Base-by-base conservation (phyloP, 2,113 vertebrate genomes). In the Irena cyanogastra region DNA sequence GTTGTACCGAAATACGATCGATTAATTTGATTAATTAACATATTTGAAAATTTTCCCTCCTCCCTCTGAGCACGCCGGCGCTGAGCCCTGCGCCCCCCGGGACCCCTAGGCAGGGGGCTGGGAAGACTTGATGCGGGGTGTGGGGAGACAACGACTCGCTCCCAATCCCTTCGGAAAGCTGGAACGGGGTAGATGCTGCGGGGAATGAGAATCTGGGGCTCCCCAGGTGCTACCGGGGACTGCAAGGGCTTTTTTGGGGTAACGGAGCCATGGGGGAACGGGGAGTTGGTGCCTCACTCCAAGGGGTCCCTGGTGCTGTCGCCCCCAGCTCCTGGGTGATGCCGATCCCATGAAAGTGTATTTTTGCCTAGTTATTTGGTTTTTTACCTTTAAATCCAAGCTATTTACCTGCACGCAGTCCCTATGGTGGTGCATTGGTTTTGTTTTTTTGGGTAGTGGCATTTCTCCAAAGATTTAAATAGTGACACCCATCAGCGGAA, bases 111-210 rank as follows among this genome's bases (percentile, higher is more conserved):
- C 19, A 1, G 57, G 10, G 47, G n/a, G n/a, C n/a, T n/a, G n/a
- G n/a, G 33, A 37, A 12, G 33, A 47, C 57, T 20, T 15, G n/a
- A 3, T 63, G 57, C 13, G 7, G 35, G 17, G 10, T 16, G 49
- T 1, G 13, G 59, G 27, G 53, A 10, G 1, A 9, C 17, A 0
- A 4, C 35, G 27, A 5, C 19, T 44, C 1, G 5, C 33, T 89
- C 22, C 28, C 28, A 6, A 33, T 39, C 47, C 30, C 30, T 33
- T 41, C 3, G 27, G 27, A 59, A 22, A 28, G 39, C 54, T 28
- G 27, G 30, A 52, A 11, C 3, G 11, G 49, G 41, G 12, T 23
- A 41, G 30, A 9, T 61, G 42, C 80, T 64, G 59, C 2, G 5
- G 14, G 15, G 39, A 17, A 22, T 21, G 26, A 21, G 30, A 21